Evolutionary conservation across 2,888 invertebrate species (phyloP), one percentile per base, ranked within the genome.

Genomic region (Leptopilina myrica): DNA sequence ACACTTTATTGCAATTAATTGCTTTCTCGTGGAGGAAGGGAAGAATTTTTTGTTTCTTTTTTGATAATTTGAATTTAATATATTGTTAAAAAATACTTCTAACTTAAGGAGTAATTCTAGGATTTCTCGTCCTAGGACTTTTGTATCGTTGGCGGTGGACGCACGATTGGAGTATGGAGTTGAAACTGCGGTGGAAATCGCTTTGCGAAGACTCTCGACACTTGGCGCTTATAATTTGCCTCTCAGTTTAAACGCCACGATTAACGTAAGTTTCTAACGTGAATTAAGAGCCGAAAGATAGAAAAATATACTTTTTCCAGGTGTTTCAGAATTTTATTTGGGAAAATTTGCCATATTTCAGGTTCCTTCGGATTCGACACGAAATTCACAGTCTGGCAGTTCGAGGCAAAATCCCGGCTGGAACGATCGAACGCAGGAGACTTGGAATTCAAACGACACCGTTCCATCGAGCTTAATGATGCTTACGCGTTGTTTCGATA

Each of bases 91-190:
- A 49, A 49, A 49, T 49, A 12, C 49, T 49, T 49, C 49, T 49
- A 49, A 49, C 49, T 49, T 1, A 49, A 49, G 49, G 49, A 49
- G 49, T 49, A 49, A 49, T 49, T 49, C 49, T 49, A 49, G 49
- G 49, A 49, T n/a, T 15, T 76, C 81, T 83, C 89, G 85, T 90
- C 85, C 89, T 83, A 93, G 94, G 40, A 93, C 73, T n/a, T 73
- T 73, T 56, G 56, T 94, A 83, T 95, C 95, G 0, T 93, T 95
- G 83, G 95, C 96, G 3, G 93, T 96, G 90, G 96, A 97, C 91
- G 94, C 95, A 12, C 94, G 98, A 66, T 92, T 97, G 64, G 97
- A 97, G 88, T 94, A 94, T 83, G 96, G 97, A 0, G 94, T 97
- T 12, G 96, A 97, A 86, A 94, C 95, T 56, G 94, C 94, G 78